A percentile compares a stretch with the other conserved stretches of the same genome.
Evolutionary conservation across 2,797 vertebrate genomes (phyloP).

Genomic region (Oryzias sinensis): DNA sequence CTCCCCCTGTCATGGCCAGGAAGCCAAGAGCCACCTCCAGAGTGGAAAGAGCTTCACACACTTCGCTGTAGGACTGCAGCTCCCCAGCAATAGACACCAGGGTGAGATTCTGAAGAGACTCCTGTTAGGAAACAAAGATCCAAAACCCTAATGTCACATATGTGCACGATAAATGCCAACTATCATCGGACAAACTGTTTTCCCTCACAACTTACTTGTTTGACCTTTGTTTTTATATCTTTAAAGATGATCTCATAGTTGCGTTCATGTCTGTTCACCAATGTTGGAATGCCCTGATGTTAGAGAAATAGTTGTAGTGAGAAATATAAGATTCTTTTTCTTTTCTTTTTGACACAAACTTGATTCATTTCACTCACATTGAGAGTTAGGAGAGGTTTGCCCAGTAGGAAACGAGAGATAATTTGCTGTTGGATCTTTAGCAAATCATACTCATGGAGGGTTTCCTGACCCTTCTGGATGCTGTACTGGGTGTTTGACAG

Average conservation of each 20-base stretch:
- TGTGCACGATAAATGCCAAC: background rate
- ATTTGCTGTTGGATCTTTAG: constrained; percentile 91
- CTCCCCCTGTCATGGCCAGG: constrained; percentile 86
- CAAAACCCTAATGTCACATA: background rate
- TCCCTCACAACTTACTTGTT: constrained; percentile 78
- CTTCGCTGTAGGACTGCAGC: constrained; percentile 89
- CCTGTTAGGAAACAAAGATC: constrained; percentile 61
- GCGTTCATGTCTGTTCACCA: constrained; percentile 86
- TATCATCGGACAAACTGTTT: background rate
- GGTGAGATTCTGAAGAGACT: constrained; percentile 75
- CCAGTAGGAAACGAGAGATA: constrained; percentile 86
- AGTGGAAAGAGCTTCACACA: constrained; percentile 87
- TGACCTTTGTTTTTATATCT: constrained; percentile 82
- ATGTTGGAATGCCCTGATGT: constrained; percentile 88
- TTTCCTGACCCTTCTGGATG: constrained; percentile 85
- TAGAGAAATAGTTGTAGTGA: background rate
- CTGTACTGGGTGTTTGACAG: constrained; percentile 93
- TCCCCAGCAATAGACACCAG: constrained; percentile 79
- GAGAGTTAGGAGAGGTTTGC: constrained; percentile 86
- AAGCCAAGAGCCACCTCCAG: constrained; percentile 88
- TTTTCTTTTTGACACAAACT: background rate
- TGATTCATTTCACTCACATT: constrained; percentile 70
- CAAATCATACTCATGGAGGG: constrained; percentile 85
- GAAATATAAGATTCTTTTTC: background rate
- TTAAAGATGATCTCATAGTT: constrained; percentile 88